phyloP scores from a whole-genome alignment of 2,113 vertebrate species.

The Onychorhynchus coronatus region DNA sequence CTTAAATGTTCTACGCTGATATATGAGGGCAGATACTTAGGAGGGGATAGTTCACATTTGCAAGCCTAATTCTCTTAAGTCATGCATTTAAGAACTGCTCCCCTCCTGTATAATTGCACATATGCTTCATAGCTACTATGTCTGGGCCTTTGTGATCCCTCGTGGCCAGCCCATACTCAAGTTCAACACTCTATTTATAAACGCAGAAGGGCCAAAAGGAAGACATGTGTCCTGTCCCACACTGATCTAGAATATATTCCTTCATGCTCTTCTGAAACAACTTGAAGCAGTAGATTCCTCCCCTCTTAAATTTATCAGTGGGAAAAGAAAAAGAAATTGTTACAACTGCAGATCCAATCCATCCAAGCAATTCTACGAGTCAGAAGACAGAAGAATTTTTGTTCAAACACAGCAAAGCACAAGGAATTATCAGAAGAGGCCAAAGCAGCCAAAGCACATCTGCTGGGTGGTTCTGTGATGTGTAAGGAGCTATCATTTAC shows the following conservation, averaged over 20 bases:
- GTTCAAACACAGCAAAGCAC: neutral
- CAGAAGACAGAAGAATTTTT: neutral
- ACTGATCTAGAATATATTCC: neutral
- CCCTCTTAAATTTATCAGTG: neutral
- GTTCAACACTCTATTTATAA: neutral
- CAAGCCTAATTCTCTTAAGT: neutral
- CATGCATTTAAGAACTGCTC: rapidly evolving
- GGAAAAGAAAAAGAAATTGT: neutral
- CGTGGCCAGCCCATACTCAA: neutral
- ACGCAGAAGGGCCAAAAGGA: neutral
- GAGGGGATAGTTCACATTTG: neutral
- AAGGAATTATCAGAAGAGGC: neutral
- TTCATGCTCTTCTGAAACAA: neutral
- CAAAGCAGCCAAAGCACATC: neutral
- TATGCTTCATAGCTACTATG: neutral
- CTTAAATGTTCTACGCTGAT: neutral
- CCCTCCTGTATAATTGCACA: neutral
- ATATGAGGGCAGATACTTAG: neutral
- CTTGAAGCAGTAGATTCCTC: neutral
- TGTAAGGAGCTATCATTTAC: neutral
- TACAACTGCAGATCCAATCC: neutral
- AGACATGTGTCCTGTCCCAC: neutral
- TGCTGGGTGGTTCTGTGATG: neutral
- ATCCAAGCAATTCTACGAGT: neutral
- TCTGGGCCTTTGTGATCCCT: neutral